Conservation (phyloP, 2,113 vertebrate genomes). For the Pluvianellus socialis region DNA sequence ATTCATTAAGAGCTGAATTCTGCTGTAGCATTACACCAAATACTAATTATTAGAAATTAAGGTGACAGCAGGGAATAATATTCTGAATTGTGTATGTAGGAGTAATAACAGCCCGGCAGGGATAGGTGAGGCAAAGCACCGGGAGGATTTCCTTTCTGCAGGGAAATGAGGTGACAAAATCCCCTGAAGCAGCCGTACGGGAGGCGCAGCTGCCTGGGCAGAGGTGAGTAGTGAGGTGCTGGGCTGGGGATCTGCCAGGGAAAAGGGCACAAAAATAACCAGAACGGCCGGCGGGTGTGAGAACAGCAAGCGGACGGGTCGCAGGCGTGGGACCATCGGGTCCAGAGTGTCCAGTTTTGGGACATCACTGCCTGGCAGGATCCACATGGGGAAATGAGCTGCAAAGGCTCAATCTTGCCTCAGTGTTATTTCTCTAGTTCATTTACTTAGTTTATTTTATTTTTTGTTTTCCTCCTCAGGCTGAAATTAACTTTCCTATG, state of each 20-base stretch:
- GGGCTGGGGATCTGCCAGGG: neutral
- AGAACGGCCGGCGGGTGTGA: too few species aligned
- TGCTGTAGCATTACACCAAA: neutral
- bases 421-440: accelerated
- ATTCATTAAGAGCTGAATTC: slow-evolving; percentile 12
- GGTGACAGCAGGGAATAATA: slow-evolving; percentile 6
- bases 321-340: accelerated
- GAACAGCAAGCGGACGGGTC: neutral
- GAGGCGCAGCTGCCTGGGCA: neutral
- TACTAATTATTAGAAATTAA: slow-evolving; percentile 41
- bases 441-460: neutral
- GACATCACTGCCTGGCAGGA: neutral
- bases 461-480: neutral
- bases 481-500: neutral
- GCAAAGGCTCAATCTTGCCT: neutral
- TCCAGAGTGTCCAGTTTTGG: neutral
- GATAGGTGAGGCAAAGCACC: neutral
- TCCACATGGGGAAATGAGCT: neutral
- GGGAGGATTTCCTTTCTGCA: neutral
- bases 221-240: accelerated
- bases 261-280: neutral
- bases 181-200: accelerated
- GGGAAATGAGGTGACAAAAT: neutral
- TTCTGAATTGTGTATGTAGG: neutral
- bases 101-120: neutral